Conservation (phyloP, 2,888 invertebrate genomes). For the Halictus ligatus region DNA sequence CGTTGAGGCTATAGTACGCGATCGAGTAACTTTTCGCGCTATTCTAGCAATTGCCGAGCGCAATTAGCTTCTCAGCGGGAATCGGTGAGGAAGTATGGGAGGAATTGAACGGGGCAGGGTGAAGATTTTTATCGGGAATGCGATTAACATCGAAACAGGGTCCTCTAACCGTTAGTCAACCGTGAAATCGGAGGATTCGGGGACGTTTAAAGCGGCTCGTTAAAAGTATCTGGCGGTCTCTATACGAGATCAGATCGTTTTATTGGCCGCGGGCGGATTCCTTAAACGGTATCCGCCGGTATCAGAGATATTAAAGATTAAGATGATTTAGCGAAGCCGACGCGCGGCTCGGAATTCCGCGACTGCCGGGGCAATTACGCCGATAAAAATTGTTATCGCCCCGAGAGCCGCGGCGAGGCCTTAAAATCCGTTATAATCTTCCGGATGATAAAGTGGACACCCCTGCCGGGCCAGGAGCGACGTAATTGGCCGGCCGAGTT, state of each 20-base stretch:
- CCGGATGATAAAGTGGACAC: constrained; percentile 43
- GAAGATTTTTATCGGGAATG: constrained; percentile 12
- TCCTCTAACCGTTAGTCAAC: neutral
- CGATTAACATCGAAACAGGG: constrained; percentile 17
- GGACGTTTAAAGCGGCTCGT: constrained; percentile 7
- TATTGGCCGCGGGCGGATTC: constrained; percentile 34
- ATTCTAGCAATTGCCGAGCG: neutral
- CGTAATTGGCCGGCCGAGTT: constrained; percentile 48
- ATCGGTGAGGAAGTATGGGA: neutral
- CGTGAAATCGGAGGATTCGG: neutral
- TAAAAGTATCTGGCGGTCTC: constrained; percentile 11
- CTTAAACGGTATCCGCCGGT: constrained; percentile 22
- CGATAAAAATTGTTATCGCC: constrained; percentile 55
- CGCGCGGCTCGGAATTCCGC: constrained; percentile 38
- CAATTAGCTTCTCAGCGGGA: neutral
- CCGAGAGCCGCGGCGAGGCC: constrained; percentile 19
- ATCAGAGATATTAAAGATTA: constrained; percentile 56
- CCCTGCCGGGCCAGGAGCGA: constrained; percentile 27
- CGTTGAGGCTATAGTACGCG: neutral
- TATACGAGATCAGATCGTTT: constrained; percentile 14
- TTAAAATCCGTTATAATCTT: constrained; percentile 53
- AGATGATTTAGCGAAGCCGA: constrained; percentile 45
- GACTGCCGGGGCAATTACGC: constrained; percentile 46
- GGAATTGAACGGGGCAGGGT: constrained; percentile 3
- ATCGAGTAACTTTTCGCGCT: neutral